Evolutionary conservation across 2,113 vertebrate genomes (phyloP).

Genomic region (Pseudolaguvia tuberculata): DNA sequence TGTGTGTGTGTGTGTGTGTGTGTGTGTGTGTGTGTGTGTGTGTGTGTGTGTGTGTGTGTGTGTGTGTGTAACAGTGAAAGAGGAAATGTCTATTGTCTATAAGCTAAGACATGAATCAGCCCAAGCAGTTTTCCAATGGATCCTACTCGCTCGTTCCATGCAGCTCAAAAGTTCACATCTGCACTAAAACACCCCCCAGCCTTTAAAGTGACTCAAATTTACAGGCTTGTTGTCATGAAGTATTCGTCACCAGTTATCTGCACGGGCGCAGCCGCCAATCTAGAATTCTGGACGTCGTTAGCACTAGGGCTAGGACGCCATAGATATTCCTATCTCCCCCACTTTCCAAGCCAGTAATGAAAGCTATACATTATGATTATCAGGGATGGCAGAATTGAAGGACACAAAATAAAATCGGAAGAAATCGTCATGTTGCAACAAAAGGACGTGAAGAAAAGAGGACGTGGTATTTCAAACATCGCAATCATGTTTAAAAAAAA

Average conservation of each 20-base stretch:
- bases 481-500: constrained; percentile 23
- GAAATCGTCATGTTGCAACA: constrained; percentile 13
- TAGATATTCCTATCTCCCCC: constrained; percentile 28
- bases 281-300: constrained; percentile 31
- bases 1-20: too few relatives aligned
- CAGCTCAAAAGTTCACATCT: neutral
- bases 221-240: constrained; percentile 27
- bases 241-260: constrained; percentile 46
- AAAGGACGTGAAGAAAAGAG: constrained; percentile 23
- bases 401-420: constrained; percentile 26
- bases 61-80: constrained; percentile 5
- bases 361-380: constrained; percentile 43
- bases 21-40: too few relatives aligned
- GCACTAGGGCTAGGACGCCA: constrained; percentile 19
- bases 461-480: constrained; percentile 27
- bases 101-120: constrained; percentile 21
- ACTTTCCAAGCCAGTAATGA: constrained; percentile 24
- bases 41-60: too few relatives aligned
- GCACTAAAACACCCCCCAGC: constrained; percentile 18
- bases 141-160: neutral
- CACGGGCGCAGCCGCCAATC: constrained; percentile 29
- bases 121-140: neutral
- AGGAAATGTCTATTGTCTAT: constrained; percentile 19
- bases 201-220: constrained; percentile 31
- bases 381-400: constrained; percentile 15